phyloP scores from a whole-genome alignment of 2,888 invertebrate genomes.

The Xestia xanthographa region DNA sequence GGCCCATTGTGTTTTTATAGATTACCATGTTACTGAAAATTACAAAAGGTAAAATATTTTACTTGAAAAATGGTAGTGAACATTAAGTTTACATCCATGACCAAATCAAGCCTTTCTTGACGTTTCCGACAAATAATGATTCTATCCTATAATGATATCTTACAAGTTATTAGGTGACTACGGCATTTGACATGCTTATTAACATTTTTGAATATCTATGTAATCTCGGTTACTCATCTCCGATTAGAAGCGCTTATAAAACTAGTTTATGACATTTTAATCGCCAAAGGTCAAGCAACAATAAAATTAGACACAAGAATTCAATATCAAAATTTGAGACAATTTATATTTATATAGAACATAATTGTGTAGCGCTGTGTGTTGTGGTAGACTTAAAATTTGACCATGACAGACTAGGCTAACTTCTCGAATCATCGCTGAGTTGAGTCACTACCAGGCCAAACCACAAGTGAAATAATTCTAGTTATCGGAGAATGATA shows the following conservation, averaged over 20 bases:
- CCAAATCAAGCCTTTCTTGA: background rate
- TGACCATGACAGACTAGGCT: too few species aligned
- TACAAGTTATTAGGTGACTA: background rate
- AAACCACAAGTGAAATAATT: background rate
- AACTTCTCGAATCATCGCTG: background rate
- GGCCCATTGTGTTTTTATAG: background rate
- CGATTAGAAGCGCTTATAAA: slow-evolving; percentile 9
- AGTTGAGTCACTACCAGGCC: background rate
- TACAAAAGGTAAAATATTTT: background rate
- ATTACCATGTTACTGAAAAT: background rate
- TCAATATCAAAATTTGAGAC: background rate
- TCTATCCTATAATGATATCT: slow-evolving; percentile 14
- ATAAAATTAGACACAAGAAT: slow-evolving; percentile 27
- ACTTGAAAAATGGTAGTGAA: background rate
- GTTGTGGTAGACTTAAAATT: background rate
- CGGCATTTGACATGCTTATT: slow-evolving; percentile 16
- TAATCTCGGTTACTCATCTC: slow-evolving; percentile 25
- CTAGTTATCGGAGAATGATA: too few species aligned
- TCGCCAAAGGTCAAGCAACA: slow-evolving; percentile 50
- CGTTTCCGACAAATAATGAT: background rate
- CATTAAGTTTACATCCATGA: background rate
- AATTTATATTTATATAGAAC: slow-evolving; percentile 2
- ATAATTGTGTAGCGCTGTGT: background rate
- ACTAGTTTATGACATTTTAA: slow-evolving; percentile 51
- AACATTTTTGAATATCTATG: slow-evolving; percentile 18